A percentile compares a stretch with the other conserved stretches of the same genome.
Evolutionary conservation across 2,113 vertebrate genomes (phyloP).

Genomic region (Cathartes aura): DNA sequence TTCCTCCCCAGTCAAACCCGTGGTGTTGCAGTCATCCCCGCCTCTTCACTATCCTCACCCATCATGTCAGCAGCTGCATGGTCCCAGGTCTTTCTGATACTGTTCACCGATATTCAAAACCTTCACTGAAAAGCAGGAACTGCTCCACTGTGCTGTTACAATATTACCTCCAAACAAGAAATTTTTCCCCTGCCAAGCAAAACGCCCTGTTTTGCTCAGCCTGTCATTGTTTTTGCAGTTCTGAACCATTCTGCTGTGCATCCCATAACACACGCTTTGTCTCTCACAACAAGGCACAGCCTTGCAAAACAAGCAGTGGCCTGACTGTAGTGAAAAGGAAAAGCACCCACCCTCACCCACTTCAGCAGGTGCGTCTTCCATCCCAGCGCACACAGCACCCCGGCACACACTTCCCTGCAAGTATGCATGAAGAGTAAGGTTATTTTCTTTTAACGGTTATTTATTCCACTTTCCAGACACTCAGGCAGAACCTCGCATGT

Average conservation of each 20-base stretch:
- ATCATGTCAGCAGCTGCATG: neutral
- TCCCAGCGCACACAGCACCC: neutral
- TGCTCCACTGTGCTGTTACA: neutral
- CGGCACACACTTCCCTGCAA: fast-evolving
- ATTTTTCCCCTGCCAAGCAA: neutral
- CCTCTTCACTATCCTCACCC: neutral
- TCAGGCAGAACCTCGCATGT: neutral
- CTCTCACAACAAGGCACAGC: neutral
- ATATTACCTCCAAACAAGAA: neutral
- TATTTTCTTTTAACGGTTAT: neutral
- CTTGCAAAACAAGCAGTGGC: neutral
- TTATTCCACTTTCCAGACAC: neutral
- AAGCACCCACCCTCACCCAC: neutral
- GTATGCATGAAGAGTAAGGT: neutral
- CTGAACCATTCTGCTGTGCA: neutral
- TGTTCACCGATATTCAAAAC: neutral
- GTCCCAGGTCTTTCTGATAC: neutral
- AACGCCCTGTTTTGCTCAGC: neutral
- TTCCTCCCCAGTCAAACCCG: neutral
- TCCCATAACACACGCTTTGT: fast-evolving
- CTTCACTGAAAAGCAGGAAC: neutral
- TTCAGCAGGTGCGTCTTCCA: neutral
- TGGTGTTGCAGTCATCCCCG: neutral
- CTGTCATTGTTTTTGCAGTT: neutral
- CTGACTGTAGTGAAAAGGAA: neutral